Conservation (phyloP, 2,113 vertebrate species). For the Oryzias melastigma region DNA sequence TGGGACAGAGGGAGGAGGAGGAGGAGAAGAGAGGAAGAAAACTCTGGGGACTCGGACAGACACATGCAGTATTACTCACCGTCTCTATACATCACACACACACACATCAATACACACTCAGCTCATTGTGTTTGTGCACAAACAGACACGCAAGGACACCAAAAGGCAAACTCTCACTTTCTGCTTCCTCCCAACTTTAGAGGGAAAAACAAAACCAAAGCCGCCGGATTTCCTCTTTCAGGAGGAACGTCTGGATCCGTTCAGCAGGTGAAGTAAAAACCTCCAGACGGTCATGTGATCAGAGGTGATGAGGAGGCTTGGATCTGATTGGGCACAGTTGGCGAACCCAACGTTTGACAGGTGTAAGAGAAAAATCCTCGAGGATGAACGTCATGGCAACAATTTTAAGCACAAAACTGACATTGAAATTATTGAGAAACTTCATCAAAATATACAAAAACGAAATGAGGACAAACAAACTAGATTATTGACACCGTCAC, state of each 20-base stretch:
- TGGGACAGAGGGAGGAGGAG: constrained; percentile 37
- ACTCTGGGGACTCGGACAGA: constrained; percentile 61
- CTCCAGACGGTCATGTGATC: not conserved
- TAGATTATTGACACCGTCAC: no score
- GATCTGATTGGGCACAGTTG: not conserved
- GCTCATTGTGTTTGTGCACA: constrained; percentile 14
- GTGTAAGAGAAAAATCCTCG: no score
- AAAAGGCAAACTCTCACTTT: constrained; percentile 34
- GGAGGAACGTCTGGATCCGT: no score
- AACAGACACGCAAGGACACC: constrained; percentile 54
- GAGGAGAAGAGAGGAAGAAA: constrained; percentile 50
- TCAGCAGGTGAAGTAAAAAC: no score
- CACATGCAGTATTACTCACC: constrained; percentile 70
- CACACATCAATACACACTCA: constrained; percentile 12
- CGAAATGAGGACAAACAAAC: no score
- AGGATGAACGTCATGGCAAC: no score
- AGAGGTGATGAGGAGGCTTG: not conserved
- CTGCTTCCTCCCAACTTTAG: not conserved
- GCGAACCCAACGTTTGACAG: no score
- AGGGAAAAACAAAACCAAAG: not conserved
- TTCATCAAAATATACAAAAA: no score
- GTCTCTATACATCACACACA: constrained; percentile 51
- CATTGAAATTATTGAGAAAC: no score
- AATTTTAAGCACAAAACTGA: no score
- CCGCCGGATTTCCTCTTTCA: not conserved